These are phyloP conservation scores for Antechinus flavipes DNA, from an alignment of 2,113 vertebrate genomes.

Conservation along the genomic window DNA sequence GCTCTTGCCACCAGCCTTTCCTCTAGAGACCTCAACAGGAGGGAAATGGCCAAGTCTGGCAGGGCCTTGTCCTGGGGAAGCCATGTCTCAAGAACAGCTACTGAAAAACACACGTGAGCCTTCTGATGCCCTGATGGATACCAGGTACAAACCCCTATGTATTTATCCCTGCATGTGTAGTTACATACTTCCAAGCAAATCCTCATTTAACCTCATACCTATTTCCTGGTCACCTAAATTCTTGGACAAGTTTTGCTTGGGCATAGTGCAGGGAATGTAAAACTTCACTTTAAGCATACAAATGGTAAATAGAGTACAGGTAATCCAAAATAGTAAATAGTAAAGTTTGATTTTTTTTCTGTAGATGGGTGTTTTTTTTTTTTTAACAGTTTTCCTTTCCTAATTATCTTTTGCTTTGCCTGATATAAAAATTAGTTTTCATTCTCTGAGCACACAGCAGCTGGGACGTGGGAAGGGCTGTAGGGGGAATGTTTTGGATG, in stretches of 20 bases:
- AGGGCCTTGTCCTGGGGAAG: background rate
- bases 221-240: background rate
- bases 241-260: background rate
- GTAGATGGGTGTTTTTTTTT: background rate
- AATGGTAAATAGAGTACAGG: background rate
- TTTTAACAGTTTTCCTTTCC: background rate
- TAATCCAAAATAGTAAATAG: background rate
- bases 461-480: slow-evolving; percentile 41
- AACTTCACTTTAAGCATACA: rapidly evolving
- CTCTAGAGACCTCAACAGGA: background rate
- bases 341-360: background rate
- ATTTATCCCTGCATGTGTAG: rapidly evolving
- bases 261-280: rapidly evolving
- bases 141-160: slow-evolving; percentile 14
- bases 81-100: background rate
- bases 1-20: background rate
- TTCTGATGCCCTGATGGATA: background rate
- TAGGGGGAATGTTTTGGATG: background rate
- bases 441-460: slow-evolving; percentile 23
- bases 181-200: background rate
- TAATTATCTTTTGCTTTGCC: slow-evolving; percentile 34
- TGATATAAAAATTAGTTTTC: slow-evolving; percentile 17
- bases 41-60: background rate
- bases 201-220: rapidly evolving
- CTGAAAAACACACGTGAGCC: rapidly evolving